Base-by-base conservation (phyloP, 2,888 invertebrate genomes). In the Mantis religiosa region DNA sequence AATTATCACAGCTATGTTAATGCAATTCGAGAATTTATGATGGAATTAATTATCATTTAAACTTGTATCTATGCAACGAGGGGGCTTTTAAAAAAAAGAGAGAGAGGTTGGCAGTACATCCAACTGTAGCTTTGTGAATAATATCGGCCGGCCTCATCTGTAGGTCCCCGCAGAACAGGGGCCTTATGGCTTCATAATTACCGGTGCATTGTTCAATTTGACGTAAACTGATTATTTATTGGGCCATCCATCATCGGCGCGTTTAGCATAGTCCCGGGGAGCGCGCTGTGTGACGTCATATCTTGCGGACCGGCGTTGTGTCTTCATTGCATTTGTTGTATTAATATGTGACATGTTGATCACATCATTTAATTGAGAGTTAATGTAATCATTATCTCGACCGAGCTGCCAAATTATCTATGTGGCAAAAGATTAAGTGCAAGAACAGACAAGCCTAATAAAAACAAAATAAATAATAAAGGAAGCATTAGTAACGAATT, bases 151-250 rank as follows among this genome's bases (percentile, higher is more conserved):
- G 82, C 82, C 87, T 27, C 87, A 87, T 87, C 87, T 87, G 34
- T 82, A 28, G 34, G 25, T 87, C 20, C 82, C 54, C 54, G 54
- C 54, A 71, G n/a, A n/a, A n/a, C n/a, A 82, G 82, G 82, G 87
- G 82, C 87, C 87, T 89, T 87, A 89, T 86, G 88, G 87, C 88
- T 88, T 88, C 87, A 88, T 89, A 89, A 89, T 89, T 88, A 89
- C 88, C 88, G 84, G 87, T 85, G 89, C 87, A 88, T 89, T 89
- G 89, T 89, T 85, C 89, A 89, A 89, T 89, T 89, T 89, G 89
- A 89, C 89, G 89, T 89, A 88, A 87, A 87, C 86, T 87, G 89
- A 89, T 89, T 89, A 89, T 89, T 89, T 89, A 89, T 89, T 89
- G 89, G 89, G 28, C 83, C 89, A 88, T 89, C 88, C 88, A 89